Base-by-base conservation (phyloP, 2,888 invertebrate genomes). In the Cybosia mesomella region DNA sequence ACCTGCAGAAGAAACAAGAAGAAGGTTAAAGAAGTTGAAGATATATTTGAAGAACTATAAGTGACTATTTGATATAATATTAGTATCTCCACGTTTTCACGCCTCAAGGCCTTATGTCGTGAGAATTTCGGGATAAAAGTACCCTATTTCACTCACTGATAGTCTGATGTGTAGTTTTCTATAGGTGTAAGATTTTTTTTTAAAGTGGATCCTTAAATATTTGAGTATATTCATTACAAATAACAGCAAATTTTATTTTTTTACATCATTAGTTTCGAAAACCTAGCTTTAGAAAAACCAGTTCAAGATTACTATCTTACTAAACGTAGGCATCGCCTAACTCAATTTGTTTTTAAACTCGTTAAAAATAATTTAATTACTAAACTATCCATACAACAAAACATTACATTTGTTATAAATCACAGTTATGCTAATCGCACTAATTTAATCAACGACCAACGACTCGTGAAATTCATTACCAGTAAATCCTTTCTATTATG, bases 1-100 rank as follows among this genome's bases (percentile, higher is more conserved):
- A 94, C 88, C 94, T 94, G 89, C 1, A n/a, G 64, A 70, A 55
- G n/a, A 67, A 18, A 49, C 22, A 39, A 18, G 13, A 39, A n/a
- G 28, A 28, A 0, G 4, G 15, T 13, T 28, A 22, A 2, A 36
- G 2, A n/a, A n/a, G 49, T 49, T 49, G 49, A 18, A 43, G 18
- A n/a, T 49, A 8, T 18, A 43, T 18, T 43, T 18, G 43, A 43
- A 43, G 43, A 43, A 7, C 7, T 43, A 18, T 8, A 49, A 18
- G 7, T 5, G 8, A 43, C 3, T 18, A 49, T 49, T 49, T 8
- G 7, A 49, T 18, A 9, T n/a, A n/a, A n/a, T 28, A 28, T 28
- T 28, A 28, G 28, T 43, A 18, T 43, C 34, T 9, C 34, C 9
- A 34, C 34, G 10, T 34, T 34, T 34, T 8, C 34, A 34, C 8